Evolutionary conservation across 2,888 invertebrate species (phyloP), one percentile per base, ranked within the genome.

Genomic region (Phalera bucephala): DNA sequence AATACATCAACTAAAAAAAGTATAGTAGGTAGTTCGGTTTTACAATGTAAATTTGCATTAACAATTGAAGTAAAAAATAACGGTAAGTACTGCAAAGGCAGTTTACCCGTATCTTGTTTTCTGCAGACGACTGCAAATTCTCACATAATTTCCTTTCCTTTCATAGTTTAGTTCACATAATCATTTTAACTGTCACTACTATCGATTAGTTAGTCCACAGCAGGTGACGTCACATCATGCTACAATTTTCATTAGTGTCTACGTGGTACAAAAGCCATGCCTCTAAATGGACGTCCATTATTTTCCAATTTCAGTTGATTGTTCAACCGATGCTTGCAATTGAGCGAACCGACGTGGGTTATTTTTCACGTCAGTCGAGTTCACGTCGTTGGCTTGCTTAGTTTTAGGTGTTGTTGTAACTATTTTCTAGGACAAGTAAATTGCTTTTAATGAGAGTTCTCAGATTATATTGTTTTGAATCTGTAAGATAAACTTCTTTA

Each of bases 211-310:
- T 49, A 46, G 50, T 54, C 53, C 37, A 34, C 49, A 52, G 48
- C 43, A 46, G 35, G 40, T 75, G 80, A 79, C 83, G 81, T 84
- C 80, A 77, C 33, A 14, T 22, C 33, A 41, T 65, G 31, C 44
- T 80, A 68, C 67, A 83, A 76, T 68, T 80, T 82, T 79, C 71
- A 83, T 76, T 54, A 64, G n/a, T n/a, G n/a, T n/a, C 50, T 39
- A 43, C 50, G 37, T 45, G 52, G 62, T 53, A 72, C 74, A 73
- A 71, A 72, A 66, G 66, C 52, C 66, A 45, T 40, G 37, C 41
- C 50, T 47, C 52, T 64, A 69, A 67, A 72, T 69, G 64, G 55
- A 35, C 53, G 45, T 33, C 74, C 47, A 80, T 82, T 81, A 80
- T 76, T 76, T 74, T 74, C 74, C 71, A 77, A 79, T 82, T 80